phyloP scores from a whole-genome alignment of 2,113 vertebrate genomes.

The Gracilinanus agilis region DNA sequence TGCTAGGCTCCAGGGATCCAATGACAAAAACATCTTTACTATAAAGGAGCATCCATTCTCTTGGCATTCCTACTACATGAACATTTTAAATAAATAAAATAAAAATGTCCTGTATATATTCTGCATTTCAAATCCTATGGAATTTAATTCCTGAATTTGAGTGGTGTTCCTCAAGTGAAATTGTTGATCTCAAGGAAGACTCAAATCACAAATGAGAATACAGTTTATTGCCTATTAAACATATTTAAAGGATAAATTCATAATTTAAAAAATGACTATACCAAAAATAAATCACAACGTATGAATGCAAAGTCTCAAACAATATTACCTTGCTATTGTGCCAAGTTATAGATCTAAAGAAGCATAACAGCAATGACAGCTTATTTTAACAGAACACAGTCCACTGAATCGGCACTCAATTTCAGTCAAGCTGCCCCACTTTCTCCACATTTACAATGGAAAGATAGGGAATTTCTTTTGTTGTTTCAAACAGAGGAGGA shows the following conservation, averaged over 20 bases:
- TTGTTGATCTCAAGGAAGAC: background rate
- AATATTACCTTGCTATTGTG: background rate
- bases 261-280: slow-evolving; percentile 6
- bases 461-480: background rate
- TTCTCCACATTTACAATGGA: background rate
- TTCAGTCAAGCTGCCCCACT: background rate
- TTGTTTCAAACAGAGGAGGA: background rate
- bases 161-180: slow-evolving; percentile 13
- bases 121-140: background rate
- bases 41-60: background rate
- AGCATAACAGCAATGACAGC: background rate
- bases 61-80: background rate
- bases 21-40: background rate
- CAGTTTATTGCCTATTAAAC: background rate
- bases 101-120: background rate
- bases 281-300: slow-evolving; percentile 18
- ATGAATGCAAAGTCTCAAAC: background rate
- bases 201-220: slow-evolving; percentile 32
- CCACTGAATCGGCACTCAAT: background rate
- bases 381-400: background rate
- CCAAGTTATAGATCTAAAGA: background rate
- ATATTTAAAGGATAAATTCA: background rate
- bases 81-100: background rate
- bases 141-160: slow-evolving; percentile 50
- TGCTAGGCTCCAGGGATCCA: background rate